Conservation (phyloP, 2,797 vertebrate species). For the Rousettus madagascariensis region DNA sequence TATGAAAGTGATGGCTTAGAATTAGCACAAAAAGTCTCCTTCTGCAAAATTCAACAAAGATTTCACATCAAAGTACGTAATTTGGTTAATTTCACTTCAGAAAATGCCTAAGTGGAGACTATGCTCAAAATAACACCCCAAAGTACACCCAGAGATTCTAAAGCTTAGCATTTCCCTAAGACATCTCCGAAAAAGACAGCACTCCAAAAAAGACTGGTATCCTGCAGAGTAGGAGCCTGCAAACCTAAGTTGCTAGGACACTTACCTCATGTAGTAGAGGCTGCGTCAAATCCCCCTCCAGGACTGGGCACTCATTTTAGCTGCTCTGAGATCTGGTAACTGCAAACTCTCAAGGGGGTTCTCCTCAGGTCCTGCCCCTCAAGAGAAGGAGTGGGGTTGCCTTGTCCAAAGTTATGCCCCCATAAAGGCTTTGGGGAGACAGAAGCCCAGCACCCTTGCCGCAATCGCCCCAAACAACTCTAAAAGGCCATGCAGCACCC, state of each 20-base stretch:
- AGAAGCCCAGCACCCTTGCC: background rate
- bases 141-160: background rate
- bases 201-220: background rate
- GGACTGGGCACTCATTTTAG: background rate
- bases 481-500: no score
- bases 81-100: background rate
- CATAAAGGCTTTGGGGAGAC: background rate
- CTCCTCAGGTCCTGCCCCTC: background rate
- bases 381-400: background rate
- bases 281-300: no score
- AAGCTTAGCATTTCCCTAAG: background rate
- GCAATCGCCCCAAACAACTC: rapidly evolving
- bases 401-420: background rate
- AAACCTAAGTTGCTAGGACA: background rate
- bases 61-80: background rate
- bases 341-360: background rate
- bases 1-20: background rate
- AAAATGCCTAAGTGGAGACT: background rate
- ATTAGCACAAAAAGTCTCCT: background rate
- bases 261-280: background rate
- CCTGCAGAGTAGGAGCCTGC: background rate
- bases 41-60: background rate
- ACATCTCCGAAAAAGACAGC: background rate
- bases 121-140: background rate
- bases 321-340: background rate